Evolutionary conservation across 2,888 invertebrate genomes (phyloP), one percentile per base, ranked within the genome.

Genomic region (Ormyrus thymus): DNA sequence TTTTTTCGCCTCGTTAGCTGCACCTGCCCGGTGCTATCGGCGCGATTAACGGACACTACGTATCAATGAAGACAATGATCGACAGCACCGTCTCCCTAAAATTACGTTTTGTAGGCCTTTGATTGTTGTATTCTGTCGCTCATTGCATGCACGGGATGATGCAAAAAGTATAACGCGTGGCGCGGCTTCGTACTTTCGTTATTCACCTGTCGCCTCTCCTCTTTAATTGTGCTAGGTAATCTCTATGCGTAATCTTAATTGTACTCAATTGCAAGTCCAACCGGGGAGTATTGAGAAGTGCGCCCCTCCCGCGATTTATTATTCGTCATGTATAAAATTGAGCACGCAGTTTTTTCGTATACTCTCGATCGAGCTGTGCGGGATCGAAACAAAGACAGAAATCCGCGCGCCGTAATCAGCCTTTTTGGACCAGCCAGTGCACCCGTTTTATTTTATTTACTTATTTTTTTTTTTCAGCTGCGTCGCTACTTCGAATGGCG

Each of bases 21-120:
- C 79, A 79, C 69, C 68, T 71, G 58, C 59, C 74, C 51, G 75
- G 69, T 75, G 78, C 72, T 74, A 75, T 78, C 29, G 29, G 4
- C 75, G 74, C 75, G 62, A 75, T 29, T 78, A 78, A 74, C 68
- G 29, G 53, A 74, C 10, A 46, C 76, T 80, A 82, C 82, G 81
- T 61, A 2, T 83, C 81, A 29, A 29, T 84, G 84, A 84, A 85
- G 83, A 84, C 84, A 84, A 83, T 55, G 83, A 84, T 84, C 84
- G 84, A 86, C 83, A 83, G 82, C 83, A 84, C 75, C 81, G 81
- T 78, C 72, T 73, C 80, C 66, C 82, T 86, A 84, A 84, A 82
- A 82, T 85, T 85, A 86, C 83, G 78, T 66, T 80, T 80, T 75
- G 83, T 86, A 86, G 86, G 86, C 86, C 86, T 86, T 86, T 86